Percentiles rank a stretch among this genome's conserved stretches.
phyloP scores from a whole-genome alignment of 2,113 vertebrate species.

The Myocastor coypus region DNA sequence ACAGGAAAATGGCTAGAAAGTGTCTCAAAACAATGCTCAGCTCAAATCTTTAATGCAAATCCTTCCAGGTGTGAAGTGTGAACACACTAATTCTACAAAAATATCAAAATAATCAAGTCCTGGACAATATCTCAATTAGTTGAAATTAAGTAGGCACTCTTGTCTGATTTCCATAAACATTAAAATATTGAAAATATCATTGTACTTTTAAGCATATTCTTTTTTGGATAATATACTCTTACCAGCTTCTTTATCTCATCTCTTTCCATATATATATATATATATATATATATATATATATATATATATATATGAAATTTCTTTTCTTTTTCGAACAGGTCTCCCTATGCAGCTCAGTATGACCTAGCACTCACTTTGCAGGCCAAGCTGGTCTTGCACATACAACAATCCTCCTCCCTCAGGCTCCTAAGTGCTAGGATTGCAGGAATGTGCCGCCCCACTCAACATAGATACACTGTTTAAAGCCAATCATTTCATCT shows the following conservation, averaged over 20 bases:
- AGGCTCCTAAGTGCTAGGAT: too few relatives aligned
- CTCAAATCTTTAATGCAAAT: constrained; percentile 21
- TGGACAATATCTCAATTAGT: constrained; percentile 40
- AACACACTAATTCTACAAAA: not conserved
- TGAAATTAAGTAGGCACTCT: not conserved
- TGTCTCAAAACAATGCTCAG: not conserved
- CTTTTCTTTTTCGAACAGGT: too few relatives aligned
- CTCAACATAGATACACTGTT: not conserved
- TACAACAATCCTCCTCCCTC: too few relatives aligned
- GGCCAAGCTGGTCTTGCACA: too few relatives aligned
- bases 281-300: too few relatives aligned
- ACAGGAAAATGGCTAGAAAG: constrained; percentile 44
- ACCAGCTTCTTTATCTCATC: not conserved
- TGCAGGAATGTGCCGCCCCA: too few relatives aligned
- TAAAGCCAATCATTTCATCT: not conserved
- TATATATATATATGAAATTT: too few relatives aligned
- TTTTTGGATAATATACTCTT: not conserved
- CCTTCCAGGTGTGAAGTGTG: not conserved
- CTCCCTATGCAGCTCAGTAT: too few relatives aligned
- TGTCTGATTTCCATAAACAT: not conserved
- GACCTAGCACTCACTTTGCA: too few relatives aligned
- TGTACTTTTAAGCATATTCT: not conserved
- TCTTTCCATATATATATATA: not conserved
- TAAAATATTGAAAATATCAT: not conserved
- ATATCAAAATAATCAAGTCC: constrained; percentile 35